Conservation (phyloP, 2,888 invertebrate genomes). For the Limenitis arthemis region DNA sequence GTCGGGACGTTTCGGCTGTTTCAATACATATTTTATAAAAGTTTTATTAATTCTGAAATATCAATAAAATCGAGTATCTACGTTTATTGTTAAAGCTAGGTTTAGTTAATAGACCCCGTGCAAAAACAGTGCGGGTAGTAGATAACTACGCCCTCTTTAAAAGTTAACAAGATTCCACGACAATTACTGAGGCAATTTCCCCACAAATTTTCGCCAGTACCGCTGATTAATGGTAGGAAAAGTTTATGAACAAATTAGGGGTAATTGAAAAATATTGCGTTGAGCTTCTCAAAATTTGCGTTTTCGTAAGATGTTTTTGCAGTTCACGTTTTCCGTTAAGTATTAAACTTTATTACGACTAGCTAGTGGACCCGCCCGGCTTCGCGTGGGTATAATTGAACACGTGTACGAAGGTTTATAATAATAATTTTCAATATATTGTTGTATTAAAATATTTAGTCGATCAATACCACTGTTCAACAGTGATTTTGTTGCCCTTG, state of each 20-base stretch:
- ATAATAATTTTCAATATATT: background rate
- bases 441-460: too few relatives aligned
- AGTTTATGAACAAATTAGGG: constrained; percentile 23
- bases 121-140: too few relatives aligned
- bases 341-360: background rate
- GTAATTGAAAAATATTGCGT: constrained; percentile 28
- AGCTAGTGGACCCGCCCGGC: background rate
- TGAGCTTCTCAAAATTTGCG: constrained; percentile 8
- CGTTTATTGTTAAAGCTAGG: too few relatives aligned
- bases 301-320: background rate
- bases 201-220: constrained; percentile 27
- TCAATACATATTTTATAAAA: too few relatives aligned
- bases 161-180: constrained; percentile 22
- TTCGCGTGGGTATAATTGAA: too few relatives aligned
- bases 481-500: too few relatives aligned
- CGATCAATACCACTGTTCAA: too few relatives aligned
- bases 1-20: too few relatives aligned
- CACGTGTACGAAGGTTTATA: background rate
- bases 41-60: too few relatives aligned
- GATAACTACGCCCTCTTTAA: too few relatives aligned
- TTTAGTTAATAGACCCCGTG: too few relatives aligned
- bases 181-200: constrained; percentile 27
- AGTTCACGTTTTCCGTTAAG: background rate
- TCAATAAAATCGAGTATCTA: too few relatives aligned
- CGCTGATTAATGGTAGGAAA: constrained; percentile 28